Conservation (phyloP, 2,113 vertebrate species). For the Seriola quinqueradiata region DNA sequence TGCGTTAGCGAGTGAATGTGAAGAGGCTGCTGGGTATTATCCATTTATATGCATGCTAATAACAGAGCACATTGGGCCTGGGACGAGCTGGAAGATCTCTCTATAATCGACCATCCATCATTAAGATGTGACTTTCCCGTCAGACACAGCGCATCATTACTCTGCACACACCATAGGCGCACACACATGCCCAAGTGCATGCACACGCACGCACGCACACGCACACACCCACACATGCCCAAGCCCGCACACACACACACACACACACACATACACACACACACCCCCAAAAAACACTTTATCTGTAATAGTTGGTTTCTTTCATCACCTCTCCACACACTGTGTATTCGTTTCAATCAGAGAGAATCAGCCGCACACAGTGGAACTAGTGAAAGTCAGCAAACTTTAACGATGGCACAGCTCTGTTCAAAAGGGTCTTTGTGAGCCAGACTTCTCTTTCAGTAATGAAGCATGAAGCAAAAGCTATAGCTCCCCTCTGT, state of each 20-base stretch:
- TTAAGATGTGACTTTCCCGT: slow-evolving; percentile 72
- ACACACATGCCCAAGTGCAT: slow-evolving; percentile 31
- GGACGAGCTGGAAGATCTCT: slow-evolving; percentile 66
- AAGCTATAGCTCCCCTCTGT: slow-evolving; percentile 35
- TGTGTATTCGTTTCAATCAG: slow-evolving; percentile 38
- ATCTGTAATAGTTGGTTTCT: slow-evolving; percentile 46
- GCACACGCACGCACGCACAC: slow-evolving; percentile 1
- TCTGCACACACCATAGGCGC: slow-evolving; percentile 46
- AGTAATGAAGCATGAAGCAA: slow-evolving; percentile 57
- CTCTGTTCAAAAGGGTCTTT: slow-evolving; percentile 58
- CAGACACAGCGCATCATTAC: slow-evolving; percentile 70
- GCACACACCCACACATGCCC: too few species aligned
- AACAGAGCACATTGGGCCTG: slow-evolving; percentile 66
- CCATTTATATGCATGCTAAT: slow-evolving; percentile 79
- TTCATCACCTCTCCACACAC: slow-evolving; percentile 47
- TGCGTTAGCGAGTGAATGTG: slow-evolving; percentile 55
- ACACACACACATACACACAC: background rate
- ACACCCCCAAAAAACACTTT: slow-evolving; percentile 21
- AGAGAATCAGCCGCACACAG: slow-evolving; percentile 11
- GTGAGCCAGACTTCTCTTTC: slow-evolving; percentile 43
- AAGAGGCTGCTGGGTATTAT: slow-evolving; percentile 72
- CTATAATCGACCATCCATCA: slow-evolving; percentile 78
- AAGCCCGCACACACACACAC: background rate
- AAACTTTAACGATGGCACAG: slow-evolving; percentile 54
- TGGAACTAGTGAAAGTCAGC: slow-evolving; percentile 55